phyloP scores from a whole-genome alignment of 2,888 invertebrate genomes.

The Sinhomidia bicolor region DNA sequence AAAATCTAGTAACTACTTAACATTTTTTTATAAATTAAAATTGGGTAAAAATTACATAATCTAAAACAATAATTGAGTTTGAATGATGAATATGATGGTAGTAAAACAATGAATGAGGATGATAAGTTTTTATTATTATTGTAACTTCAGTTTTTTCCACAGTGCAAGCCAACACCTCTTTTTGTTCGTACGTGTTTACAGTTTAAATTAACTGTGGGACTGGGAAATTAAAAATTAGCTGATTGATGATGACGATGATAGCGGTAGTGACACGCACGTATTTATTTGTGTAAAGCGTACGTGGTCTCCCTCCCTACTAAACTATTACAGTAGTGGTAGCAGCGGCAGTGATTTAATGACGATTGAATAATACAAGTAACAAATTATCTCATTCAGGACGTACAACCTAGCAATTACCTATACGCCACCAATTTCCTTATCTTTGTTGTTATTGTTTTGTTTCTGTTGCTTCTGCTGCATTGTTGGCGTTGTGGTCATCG shows the following conservation, averaged over 20 bases:
- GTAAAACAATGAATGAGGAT: neutral
- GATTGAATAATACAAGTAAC: constrained; percentile 13
- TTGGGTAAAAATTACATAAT: neutral
- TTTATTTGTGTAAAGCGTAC: constrained; percentile 4
- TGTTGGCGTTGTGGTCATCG: constrained; percentile 1
- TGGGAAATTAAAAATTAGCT: constrained; percentile 45
- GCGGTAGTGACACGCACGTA: constrained; percentile 47
- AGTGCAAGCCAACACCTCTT: constrained; percentile 38
- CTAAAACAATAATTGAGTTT: neutral
- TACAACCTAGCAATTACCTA: constrained; percentile 24
- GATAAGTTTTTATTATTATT: neutral
- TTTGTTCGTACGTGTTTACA: constrained; percentile 21
- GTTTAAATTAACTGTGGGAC: constrained; percentile 29
- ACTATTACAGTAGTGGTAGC: neutral
- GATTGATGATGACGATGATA: constrained; percentile 16
- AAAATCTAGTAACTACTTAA: no score
- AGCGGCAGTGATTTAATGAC: neutral
- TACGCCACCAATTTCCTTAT: constrained; percentile 40
- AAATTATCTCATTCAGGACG: constrained; percentile 44
- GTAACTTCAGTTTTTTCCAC: neutral
- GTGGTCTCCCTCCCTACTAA: neutral
- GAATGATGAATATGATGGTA: neutral
- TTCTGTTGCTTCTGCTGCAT: no score
- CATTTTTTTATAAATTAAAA: no score
- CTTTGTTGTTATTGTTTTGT: constrained; percentile 21